Conservation (phyloP, 2,113 vertebrate species). For the Lycaon pictus region DNA sequence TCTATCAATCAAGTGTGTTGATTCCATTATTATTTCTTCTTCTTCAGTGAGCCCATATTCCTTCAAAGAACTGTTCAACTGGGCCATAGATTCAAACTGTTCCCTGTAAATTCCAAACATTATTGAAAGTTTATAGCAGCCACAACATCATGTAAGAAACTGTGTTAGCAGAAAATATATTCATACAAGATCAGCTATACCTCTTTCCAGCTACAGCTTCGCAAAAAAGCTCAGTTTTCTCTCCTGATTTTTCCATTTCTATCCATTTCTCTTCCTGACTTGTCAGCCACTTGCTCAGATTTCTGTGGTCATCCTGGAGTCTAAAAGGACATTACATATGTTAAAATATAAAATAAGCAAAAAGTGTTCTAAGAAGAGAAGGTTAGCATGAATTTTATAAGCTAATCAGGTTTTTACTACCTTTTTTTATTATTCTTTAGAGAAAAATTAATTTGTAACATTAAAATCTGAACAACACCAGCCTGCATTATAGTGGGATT, state of each 20-base stretch:
- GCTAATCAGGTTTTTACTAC: neutral
- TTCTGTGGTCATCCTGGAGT: constrained; percentile 81
- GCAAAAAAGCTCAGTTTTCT: constrained; percentile 76
- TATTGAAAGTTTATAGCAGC: constrained; percentile 44
- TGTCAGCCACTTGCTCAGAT: constrained; percentile 84
- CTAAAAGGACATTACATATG: constrained; percentile 71
- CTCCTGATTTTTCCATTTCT: constrained; percentile 72
- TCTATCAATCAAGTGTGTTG: constrained; percentile 74
- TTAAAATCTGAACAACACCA: constrained; percentile 15
- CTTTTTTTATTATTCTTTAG: neutral
- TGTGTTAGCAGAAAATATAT: neutral
- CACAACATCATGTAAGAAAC: neutral
- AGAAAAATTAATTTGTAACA: constrained; percentile 25
- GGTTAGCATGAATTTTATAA: neutral
- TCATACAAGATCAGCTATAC: constrained; percentile 70
- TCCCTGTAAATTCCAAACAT: constrained; percentile 82
- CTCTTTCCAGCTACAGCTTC: constrained; percentile 82
- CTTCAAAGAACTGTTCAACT: constrained; percentile 82
- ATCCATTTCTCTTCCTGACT: constrained; percentile 85
- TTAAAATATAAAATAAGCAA: constrained; percentile 31
- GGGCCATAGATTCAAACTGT: constrained; percentile 83
- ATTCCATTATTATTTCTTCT: constrained; percentile 79
- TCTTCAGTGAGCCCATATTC: constrained; percentile 80
- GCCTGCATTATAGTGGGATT: neutral
- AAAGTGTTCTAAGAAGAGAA: neutral